These are phyloP conservation scores for Oegoconia quadripuncta DNA, from an alignment of 2,888 invertebrate genomes.

Conservation along the genomic window DNA sequence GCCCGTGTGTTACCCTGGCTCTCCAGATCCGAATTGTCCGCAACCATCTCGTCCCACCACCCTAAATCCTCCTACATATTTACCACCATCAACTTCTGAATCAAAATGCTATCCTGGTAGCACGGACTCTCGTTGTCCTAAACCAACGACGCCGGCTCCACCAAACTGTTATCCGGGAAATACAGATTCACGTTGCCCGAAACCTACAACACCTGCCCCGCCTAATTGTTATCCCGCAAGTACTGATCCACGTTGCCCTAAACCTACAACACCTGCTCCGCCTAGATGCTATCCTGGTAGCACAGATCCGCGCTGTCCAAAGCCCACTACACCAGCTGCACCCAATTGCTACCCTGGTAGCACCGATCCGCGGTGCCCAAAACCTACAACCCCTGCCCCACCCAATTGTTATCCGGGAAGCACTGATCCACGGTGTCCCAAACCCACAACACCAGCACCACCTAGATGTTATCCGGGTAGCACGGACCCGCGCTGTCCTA, in stretches of 20 bases:
- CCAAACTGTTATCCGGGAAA: slow-evolving; percentile 41
- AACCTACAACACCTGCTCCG: slow-evolving; percentile 24
- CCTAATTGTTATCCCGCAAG: slow-evolving; percentile 27
- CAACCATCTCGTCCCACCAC: slow-evolving; percentile 23
- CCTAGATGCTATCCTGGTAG: slow-evolving; percentile 23
- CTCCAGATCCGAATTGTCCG: slow-evolving; percentile 33
- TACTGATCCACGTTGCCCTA: slow-evolving; percentile 22
- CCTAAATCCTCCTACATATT: slow-evolving; percentile 22
- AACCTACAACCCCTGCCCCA: slow-evolving; percentile 16
- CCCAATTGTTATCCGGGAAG: slow-evolving; percentile 38
- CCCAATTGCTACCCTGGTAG: slow-evolving; percentile 36
- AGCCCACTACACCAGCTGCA: slow-evolving; percentile 24
- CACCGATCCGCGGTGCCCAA: slow-evolving; percentile 27
- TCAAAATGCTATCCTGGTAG: slow-evolving; percentile 35
- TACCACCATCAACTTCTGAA: slow-evolving; percentile 21
- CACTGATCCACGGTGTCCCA: slow-evolving; percentile 28
- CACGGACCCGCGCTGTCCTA: slow-evolving; percentile 13
- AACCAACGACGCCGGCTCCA: slow-evolving; percentile 28
- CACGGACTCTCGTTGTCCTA: slow-evolving; percentile 29
- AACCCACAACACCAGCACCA: slow-evolving; percentile 16
- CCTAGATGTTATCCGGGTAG: slow-evolving; percentile 17
- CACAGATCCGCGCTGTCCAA: slow-evolving; percentile 31
- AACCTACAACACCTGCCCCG: slow-evolving; percentile 30
- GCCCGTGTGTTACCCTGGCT: slow-evolving; percentile 26
- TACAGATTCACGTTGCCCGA: slow-evolving; percentile 33